phyloP scores from a whole-genome alignment of 2,113 vertebrate species.

The Atrichornis clamosus region DNA sequence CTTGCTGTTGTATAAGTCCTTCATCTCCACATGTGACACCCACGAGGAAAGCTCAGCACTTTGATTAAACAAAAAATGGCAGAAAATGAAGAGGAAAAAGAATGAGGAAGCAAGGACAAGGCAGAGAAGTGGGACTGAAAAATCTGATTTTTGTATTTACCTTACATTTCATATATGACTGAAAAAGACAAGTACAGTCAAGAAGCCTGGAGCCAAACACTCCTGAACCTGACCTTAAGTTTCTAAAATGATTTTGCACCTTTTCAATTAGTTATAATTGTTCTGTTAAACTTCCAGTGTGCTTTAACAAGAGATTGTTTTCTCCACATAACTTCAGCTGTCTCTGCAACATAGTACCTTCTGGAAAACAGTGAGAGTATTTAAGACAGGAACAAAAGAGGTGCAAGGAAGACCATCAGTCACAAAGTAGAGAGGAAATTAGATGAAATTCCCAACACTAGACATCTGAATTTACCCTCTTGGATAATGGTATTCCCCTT shows the following conservation, averaged over 20 bases:
- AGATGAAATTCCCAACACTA: background rate
- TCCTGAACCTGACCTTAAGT: background rate
- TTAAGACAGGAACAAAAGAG: background rate
- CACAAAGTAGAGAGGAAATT: background rate
- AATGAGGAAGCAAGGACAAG: background rate
- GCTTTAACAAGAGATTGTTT: background rate
- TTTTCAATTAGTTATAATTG: background rate
- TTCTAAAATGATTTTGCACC: background rate
- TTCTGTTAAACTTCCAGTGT: background rate
- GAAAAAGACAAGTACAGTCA: background rate
- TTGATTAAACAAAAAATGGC: background rate
- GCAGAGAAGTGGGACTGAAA: background rate
- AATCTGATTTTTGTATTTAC: background rate
- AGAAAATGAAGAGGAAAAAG: background rate
- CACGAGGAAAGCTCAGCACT: background rate
- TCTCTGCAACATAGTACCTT: background rate
- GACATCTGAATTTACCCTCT: background rate
- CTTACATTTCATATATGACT: background rate
- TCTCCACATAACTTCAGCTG: background rate
- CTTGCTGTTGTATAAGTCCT: background rate
- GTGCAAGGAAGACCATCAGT: background rate
- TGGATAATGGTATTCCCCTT: background rate
- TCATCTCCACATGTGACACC: background rate
- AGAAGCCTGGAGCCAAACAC: background rate
- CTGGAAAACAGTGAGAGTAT: background rate